Evolutionary conservation across 2,113 vertebrate genomes (phyloP), one percentile per base, ranked within the genome.

Genomic region (Mastomys coucha): DNA sequence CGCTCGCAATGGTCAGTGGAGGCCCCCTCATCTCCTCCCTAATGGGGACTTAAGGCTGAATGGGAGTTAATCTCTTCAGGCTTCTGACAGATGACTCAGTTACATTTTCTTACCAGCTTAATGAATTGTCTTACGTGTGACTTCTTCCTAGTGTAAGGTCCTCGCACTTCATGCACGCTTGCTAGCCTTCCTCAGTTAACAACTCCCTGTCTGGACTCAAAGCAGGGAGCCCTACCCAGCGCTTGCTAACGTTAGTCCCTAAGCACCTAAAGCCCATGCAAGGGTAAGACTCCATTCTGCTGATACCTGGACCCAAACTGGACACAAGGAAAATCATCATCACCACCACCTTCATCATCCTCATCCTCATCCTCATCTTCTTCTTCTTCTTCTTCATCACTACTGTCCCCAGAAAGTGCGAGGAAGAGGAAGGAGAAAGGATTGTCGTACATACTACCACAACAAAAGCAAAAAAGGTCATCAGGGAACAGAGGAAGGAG

Each of bases 271-370:
- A 77, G 97, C 98, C 92, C 97, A 98, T 98, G 98, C 99, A 98
- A 77, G 96, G 98, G 36, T 97, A 2, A 98, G 92, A 45, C 93
- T 98, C 95, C 97, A 94, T 96, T 97, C 95, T 97, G 98, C 87
- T 75, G 98, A 99, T 99, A 99, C 99, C 99, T 99, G 99, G 99
- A 99, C 99, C 99, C 99, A 99, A 99, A 99, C 97, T 99, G 99
- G 99, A 99, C 99, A 99, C 98, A 99, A 98, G 99, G 97, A 99
- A 99, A 99, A 99, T 99, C 99, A 99, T 99, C 99, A 98, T 98
- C 98, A 98, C 97, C 97, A 98, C 95, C 97, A 97, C 96, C 97
- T 93, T 92, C 97, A 33, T 98, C 98, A 94, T 98, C 98, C 93
- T 98, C 99, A 94, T 98, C 98, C 93, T 98, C 99, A 98, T 99